Evolutionary conservation across 2,797 vertebrate genomes (phyloP), one percentile per base, ranked within the genome.

Genomic region (Argyrosomus regius): DNA sequence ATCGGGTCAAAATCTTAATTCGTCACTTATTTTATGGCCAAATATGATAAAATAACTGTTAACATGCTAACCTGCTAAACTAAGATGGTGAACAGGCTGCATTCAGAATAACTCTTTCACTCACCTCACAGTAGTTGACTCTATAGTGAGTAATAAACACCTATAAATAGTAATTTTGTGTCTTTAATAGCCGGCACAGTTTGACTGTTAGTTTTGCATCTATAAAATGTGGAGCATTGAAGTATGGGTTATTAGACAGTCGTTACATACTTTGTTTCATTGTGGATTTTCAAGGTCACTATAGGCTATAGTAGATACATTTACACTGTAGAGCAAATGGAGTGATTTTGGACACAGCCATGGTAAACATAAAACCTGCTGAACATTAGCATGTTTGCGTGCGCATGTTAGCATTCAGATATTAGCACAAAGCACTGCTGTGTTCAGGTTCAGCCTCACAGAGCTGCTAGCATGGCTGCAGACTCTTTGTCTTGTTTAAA

Each of bases 401-500:
- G 14, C 18, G 12, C 11, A 56, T 20, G 22, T 59, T 24, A 53
- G 45, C 61, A n/a, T 69, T 28, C n/a, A 48, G 7, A 18, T 17
- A 9, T 57, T 65, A 68, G 46, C 56, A 35, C 26, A 52, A 62
- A 62, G 65, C 56, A 31, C 22, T 26, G 45, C 53, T 43, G 66
- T 39, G 52, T n/a, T 28, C 7, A 18, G 41, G 0, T 61, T 41
- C 68, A 66, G 49, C 11, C 41, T 39, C 18, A 16, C 10, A 61
- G 59, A 54, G 67, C 59, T 65, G 39, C 54, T 41, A 43, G 9
- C n/a, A 24, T 1, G 39, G 12, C 66, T 80, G 18, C 41, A 50
- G 17, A 63, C 50, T 58, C 56, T 49, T 12, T 12, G 13, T 18
- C 16, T 18, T 58, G 22, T 58, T 73, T 11, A 50, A 65, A 81